Conservation (phyloP, 1,140 invertebrate species). For the Diplogasteroides magnus region DNA sequence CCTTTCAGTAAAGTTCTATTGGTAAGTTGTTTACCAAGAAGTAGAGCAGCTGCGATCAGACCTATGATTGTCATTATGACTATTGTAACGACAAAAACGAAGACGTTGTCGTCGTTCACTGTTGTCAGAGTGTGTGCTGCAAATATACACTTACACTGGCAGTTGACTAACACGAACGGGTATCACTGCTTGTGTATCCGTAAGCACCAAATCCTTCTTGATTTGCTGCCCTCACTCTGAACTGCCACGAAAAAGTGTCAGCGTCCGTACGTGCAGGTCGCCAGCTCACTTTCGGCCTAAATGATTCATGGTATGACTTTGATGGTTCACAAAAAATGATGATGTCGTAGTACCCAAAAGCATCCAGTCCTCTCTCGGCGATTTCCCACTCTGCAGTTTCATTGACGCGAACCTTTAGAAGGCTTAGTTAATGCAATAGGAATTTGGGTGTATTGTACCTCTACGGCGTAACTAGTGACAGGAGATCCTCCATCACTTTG, state of each 20-base stretch:
- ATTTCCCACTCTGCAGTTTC: slow-evolving; percentile 52
- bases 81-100: slow-evolving; percentile 5
- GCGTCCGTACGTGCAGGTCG: slow-evolving; percentile 24
- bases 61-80: slow-evolving; percentile 2
- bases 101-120: not conserved
- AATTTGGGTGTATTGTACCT: slow-evolving; percentile 29
- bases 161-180: slow-evolving; percentile 15
- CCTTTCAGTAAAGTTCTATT: not conserved
- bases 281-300: slow-evolving; percentile 35
- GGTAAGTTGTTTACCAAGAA: not conserved
- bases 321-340: too few relatives aligned
- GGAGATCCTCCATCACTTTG: slow-evolving; percentile 46
- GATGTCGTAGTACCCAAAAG: too few relatives aligned
- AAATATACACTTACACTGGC: not conserved
- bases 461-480: slow-evolving; percentile 48
- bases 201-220: slow-evolving; percentile 51
- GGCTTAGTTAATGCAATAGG: slow-evolving; percentile 17
- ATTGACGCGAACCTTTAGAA: slow-evolving; percentile 36
- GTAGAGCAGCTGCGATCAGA: not conserved
- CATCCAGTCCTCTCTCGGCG: slow-evolving; percentile 47
- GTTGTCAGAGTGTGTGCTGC: not conserved
- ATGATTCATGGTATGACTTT: too few relatives aligned
- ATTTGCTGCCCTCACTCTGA: slow-evolving; percentile 51
- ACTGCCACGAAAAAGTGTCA: slow-evolving; percentile 36
- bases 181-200: slow-evolving; percentile 31